These are phyloP conservation scores for Zoanthus sansibaricus DNA, from an alignment of 92 coral and sea anemone species.

Conservation along the genomic window DNA sequence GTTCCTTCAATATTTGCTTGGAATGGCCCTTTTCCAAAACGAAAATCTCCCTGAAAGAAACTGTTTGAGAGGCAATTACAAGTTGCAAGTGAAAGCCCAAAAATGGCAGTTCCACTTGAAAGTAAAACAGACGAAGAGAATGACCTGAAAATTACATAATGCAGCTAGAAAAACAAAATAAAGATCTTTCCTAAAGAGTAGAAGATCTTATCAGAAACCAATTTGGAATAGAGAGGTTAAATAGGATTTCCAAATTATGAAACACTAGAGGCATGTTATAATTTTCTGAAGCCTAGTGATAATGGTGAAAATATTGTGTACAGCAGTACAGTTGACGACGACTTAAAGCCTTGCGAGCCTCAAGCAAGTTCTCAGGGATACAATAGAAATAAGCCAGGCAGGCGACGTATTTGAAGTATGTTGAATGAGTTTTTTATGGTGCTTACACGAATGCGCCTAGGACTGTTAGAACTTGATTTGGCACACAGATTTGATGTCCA, in stretches of 20 bases:
- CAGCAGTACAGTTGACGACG: neutral
- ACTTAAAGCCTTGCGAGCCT: constrained; percentile 1
- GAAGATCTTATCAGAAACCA: constrained; percentile 1
- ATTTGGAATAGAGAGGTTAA: constrained; percentile 13
- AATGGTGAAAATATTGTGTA: constrained; percentile 51
- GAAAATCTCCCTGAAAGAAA: constrained; percentile 43
- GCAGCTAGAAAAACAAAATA: constrained; percentile 7
- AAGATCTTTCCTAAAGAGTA: constrained; percentile 13
- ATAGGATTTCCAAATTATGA: constrained; percentile 4
- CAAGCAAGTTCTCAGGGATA: constrained; percentile 5
- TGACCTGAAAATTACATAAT: constrained; percentile 12
- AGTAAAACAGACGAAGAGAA: neutral
- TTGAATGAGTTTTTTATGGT: constrained; percentile 41
- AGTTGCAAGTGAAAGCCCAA: constrained; percentile 9
- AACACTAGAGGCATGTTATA: neutral
- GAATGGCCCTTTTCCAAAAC: constrained; percentile 41
- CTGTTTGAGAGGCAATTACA: neutral
- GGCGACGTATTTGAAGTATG: constrained; percentile 25
- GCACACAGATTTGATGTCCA: constrained; percentile 58
- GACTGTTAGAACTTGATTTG: constrained; percentile 58
- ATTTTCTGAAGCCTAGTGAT: constrained; percentile 29
- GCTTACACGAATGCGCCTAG: constrained; percentile 36
- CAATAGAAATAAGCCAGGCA: neutral
- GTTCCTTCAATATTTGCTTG: constrained; percentile 58
- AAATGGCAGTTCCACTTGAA: constrained; percentile 3